Conservation (phyloP, 2,888 invertebrate genomes). For the Nephrocerus scutellatus region DNA sequence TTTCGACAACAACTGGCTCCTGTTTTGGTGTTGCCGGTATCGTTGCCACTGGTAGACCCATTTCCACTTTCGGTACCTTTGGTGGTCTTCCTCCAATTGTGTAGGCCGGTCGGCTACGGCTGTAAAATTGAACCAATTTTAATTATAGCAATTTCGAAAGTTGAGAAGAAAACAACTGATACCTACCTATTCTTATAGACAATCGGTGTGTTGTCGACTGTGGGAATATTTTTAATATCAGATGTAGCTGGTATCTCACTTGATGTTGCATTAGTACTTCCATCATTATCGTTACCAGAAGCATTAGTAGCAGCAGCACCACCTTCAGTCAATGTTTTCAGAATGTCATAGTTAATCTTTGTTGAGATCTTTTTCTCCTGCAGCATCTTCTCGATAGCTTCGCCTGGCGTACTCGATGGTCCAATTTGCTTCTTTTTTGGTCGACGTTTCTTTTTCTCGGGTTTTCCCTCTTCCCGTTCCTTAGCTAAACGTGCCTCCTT, state of each 20-base stretch:
- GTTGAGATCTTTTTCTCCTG: conserved; percentile 92
- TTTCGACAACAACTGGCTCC: conserved; percentile 29
- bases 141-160: background rate
- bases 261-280: too few species aligned
- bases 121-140: conserved; percentile 5
- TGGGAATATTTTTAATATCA: conserved; percentile 26
- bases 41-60: conserved; percentile 32
- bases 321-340: conserved; percentile 62
- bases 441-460: conserved; percentile 68
- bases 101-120: conserved; percentile 31
- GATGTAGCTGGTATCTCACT: too few species aligned
- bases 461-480: conserved; percentile 82
- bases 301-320: conserved; percentile 19
- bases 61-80: conserved; percentile 36
- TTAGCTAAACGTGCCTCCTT: conserved; percentile 74
- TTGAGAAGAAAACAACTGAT: background rate
- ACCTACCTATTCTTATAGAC: conserved; percentile 24
- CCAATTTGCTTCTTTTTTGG: conserved; percentile 58
- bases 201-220: conserved; percentile 31
- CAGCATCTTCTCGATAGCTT: conserved; percentile 94
- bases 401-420: conserved; percentile 66
- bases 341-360: conserved; percentile 96
- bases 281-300: conserved; percentile 6
- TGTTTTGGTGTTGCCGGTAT: conserved; percentile 21
- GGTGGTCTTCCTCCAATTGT: conserved; percentile 32